Evolutionary conservation across 2,113 vertebrate species (phyloP).

Genomic region (Callorhinus ursinus): DNA sequence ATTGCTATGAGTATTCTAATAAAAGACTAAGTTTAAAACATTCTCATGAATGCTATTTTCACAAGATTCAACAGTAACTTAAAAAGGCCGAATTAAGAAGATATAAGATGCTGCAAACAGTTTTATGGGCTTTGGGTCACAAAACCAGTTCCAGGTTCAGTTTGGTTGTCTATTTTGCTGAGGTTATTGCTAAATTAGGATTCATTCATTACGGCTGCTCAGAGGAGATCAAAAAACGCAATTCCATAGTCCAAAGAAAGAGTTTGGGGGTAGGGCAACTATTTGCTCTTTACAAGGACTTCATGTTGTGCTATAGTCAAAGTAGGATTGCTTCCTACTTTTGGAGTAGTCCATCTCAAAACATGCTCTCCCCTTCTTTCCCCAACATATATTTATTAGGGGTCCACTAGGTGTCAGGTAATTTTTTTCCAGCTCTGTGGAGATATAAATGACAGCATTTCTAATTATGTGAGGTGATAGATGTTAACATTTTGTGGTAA

Average conservation of each 20-base stretch:
- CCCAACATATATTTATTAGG: background rate
- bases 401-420: background rate
- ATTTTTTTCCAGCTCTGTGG: background rate
- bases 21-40: background rate
- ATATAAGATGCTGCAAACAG: background rate
- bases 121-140: background rate
- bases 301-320: background rate
- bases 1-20: conserved; percentile 6
- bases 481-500: background rate
- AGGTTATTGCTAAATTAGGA: background rate
- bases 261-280: background rate
- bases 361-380: background rate
- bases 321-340: background rate
- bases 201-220: background rate
- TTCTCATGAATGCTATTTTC: background rate
- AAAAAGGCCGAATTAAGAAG: background rate
- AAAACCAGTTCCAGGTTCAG: background rate
- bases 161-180: background rate
- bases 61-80: background rate
- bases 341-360: background rate
- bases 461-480: background rate
- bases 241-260: background rate
- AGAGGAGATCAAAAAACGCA: background rate
- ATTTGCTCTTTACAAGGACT: background rate
- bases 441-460: background rate